A percentile compares a stretch with the other conserved stretches of the same genome.
phyloP scores from a whole-genome alignment of 2,888 invertebrate genomes.

The Lasius platythorax region DNA sequence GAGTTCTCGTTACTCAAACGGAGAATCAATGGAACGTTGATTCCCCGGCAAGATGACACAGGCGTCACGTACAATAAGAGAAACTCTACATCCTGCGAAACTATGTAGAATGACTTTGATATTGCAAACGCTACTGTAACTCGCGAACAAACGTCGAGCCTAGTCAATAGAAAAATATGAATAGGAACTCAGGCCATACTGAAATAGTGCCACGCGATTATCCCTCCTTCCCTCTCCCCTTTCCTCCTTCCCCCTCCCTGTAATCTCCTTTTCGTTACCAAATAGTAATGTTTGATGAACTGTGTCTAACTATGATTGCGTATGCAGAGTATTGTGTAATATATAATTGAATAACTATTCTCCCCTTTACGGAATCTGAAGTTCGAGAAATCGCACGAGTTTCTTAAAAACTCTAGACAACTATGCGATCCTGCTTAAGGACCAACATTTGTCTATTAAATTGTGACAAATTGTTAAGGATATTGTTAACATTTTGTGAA shows the following conservation, averaged over 20 bases:
- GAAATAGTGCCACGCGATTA: slow-evolving; percentile 65
- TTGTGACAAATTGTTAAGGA: slow-evolving; percentile 12
- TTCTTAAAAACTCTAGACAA: slow-evolving; percentile 34
- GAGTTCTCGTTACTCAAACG: not conserved
- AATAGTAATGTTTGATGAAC: slow-evolving; percentile 44
- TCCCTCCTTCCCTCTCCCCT: slow-evolving; percentile 11
- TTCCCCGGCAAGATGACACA: not conserved
- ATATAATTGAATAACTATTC: slow-evolving; percentile 26
- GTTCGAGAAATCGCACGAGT: slow-evolving; percentile 23
- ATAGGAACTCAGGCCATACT: slow-evolving; percentile 59
- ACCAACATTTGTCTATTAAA: slow-evolving; percentile 42
- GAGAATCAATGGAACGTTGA: not conserved
- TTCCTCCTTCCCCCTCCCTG: not conserved
- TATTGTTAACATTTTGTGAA: slow-evolving; percentile 6
- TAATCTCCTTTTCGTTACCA: slow-evolving; percentile 45
- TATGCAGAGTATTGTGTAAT: slow-evolving; percentile 39
- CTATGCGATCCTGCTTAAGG: slow-evolving; percentile 10
- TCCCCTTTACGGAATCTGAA: slow-evolving; percentile 42
- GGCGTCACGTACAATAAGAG: not conserved
- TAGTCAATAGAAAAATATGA: slow-evolving; percentile 68
- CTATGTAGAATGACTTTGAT: slow-evolving; percentile 20
- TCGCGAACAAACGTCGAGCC: slow-evolving; percentile 62
- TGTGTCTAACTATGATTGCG: slow-evolving; percentile 21
- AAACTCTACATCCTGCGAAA: slow-evolving; percentile 25
- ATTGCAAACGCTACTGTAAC: slow-evolving; percentile 32